These are phyloP conservation scores for Drosophila melanocephala DNA, from an alignment of 2,888 invertebrate species.

Conservation along the genomic window DNA sequence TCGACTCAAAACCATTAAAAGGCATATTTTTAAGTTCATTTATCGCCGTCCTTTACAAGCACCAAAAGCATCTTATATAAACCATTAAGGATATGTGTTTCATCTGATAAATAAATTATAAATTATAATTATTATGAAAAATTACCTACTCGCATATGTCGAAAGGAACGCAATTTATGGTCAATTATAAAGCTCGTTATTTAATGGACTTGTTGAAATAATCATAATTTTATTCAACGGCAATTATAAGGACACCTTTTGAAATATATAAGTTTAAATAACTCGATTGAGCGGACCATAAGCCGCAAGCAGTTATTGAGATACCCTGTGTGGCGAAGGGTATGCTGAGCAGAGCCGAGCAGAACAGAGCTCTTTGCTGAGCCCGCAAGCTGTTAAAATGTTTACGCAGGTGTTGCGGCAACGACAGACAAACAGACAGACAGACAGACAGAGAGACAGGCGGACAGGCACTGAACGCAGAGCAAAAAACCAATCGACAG, in stretches of 20 bases:
- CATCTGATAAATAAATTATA: neutral
- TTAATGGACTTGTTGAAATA: neutral
- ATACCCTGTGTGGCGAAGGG: constrained; percentile 9
- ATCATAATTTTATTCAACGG: neutral
- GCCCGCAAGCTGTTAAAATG: constrained; percentile 75
- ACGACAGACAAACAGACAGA: constrained; percentile 45
- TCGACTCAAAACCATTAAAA: neutral
- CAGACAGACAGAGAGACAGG: constrained; percentile 28
- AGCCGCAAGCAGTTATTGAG: constrained; percentile 2
- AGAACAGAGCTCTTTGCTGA: constrained; percentile 38
- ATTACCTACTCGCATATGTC: neutral
- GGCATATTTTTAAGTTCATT: neutral
- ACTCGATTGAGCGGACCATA: neutral
- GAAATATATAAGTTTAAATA: neutral
- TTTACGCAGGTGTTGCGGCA: constrained; percentile 77
- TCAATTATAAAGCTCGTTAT: neutral
- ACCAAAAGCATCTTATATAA: neutral
- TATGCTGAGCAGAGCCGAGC: constrained; percentile 9
- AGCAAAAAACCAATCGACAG: constrained; percentile 21
- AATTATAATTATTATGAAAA: neutral
- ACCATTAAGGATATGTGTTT: neutral
- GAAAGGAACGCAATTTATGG: neutral
- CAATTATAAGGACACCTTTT: neutral
- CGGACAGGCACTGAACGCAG: constrained; percentile 1
- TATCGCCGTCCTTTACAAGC: neutral